phyloP scores from a whole-genome alignment of 2,113 vertebrate species.

The Apodemus speciosus region DNA sequence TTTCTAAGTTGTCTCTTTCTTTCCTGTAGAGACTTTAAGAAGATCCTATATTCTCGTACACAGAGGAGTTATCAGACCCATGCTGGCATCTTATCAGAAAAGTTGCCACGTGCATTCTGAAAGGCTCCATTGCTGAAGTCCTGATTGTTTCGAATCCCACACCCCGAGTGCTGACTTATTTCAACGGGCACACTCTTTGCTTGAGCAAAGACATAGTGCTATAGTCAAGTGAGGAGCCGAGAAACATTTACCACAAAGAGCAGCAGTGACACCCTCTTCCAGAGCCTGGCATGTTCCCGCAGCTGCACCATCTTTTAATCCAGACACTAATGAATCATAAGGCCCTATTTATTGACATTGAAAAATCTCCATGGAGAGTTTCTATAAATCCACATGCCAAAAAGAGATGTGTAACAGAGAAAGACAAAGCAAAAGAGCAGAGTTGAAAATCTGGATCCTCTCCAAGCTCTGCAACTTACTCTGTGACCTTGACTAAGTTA shows the following conservation, averaged over 20 bases:
- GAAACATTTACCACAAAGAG: slow-evolving; percentile 5
- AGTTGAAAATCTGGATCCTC: background rate
- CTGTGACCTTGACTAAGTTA: background rate
- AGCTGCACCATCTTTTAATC: slow-evolving; percentile 25
- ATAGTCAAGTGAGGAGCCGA: slow-evolving; percentile 30
- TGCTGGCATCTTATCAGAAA: background rate
- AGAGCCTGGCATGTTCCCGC: background rate
- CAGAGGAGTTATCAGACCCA: background rate
- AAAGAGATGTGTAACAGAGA: background rate
- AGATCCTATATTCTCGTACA: slow-evolving; percentile 19
- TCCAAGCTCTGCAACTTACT: background rate
- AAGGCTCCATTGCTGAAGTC: background rate
- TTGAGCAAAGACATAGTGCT: background rate
- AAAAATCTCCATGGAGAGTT: slow-evolving; percentile 20
- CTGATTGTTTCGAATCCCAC: background rate
- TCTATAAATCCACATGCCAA: background rate
- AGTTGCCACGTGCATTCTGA: background rate
- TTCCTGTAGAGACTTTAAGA: slow-evolving; percentile 27
- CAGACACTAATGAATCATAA: slow-evolving; percentile 15
- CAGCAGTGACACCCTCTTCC: background rate
- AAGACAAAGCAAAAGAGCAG: background rate
- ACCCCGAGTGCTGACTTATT: background rate
- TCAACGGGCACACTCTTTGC: background rate
- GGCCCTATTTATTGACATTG: background rate
- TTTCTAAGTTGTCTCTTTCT: slow-evolving; percentile 29